A percentile compares a stretch with the other conserved stretches of the same genome.
Conservation (phyloP, 2,888 invertebrate genomes). For the Patella pellucida region DNA sequence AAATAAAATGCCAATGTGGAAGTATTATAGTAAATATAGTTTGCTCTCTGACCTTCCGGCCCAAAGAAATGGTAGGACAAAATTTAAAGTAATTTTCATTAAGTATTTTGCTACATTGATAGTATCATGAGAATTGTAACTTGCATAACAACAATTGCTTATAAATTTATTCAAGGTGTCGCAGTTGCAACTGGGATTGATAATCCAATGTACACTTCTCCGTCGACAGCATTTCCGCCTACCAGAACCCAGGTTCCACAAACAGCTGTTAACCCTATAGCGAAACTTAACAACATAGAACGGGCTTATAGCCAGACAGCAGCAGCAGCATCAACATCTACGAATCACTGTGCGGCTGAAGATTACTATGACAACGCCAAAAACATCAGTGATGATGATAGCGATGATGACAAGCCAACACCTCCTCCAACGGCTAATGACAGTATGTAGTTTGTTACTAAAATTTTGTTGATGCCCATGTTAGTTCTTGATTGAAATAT, state of each 20-base stretch:
- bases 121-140: no score
- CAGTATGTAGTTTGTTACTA: no score
- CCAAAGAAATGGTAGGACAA: no score
- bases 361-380: background rate
- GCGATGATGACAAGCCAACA: background rate
- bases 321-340: background rate
- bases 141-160: no score
- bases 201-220: conserved; percentile 20
- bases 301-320: background rate
- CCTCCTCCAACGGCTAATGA: no score
- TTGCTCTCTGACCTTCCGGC: no score
- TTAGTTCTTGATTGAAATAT: no score
- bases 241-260: background rate
- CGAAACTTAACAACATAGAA: background rate
- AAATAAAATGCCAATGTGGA: no score
- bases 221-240: background rate
- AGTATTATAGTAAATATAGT: no score
- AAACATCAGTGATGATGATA: conserved; percentile 2
- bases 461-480: no score
- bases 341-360: background rate
- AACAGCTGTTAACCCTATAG: background rate
- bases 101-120: no score
- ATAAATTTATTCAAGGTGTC: background rate
- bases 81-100: no score
- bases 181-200: conserved; percentile 15